Percentiles rank a stretch among this genome's conserved stretches.
phyloP scores from a whole-genome alignment of 2,113 vertebrate species.

The Alligator sinensis region DNA sequence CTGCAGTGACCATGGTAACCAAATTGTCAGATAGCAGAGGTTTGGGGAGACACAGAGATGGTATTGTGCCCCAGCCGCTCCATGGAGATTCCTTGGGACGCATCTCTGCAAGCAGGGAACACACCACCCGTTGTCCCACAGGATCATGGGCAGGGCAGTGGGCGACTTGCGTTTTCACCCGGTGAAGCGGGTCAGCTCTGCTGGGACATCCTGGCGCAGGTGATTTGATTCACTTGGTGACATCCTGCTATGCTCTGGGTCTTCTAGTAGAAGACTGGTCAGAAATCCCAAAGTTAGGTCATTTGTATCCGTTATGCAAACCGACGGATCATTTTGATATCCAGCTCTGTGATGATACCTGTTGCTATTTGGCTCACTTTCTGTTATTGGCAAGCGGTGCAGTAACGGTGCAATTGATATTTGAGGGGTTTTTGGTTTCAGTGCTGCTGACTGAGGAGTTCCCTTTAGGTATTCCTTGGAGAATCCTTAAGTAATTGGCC shows the following conservation, averaged over 20 bases:
- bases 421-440: neutral
- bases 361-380: neutral
- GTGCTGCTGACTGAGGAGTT: neutral
- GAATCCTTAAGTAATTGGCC: neutral
- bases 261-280: neutral
- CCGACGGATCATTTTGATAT: fast-evolving
- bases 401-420: fast-evolving
- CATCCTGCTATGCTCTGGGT: neutral
- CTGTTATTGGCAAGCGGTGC: neutral
- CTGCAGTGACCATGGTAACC: too few species aligned
- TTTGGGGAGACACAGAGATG: too few species aligned
- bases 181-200: too few species aligned
- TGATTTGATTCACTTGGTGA: too few species aligned
- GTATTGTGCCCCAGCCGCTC: too few species aligned
- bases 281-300: neutral
- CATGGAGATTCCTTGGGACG: too few species aligned
- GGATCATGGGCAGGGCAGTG: too few species aligned
- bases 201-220: too few species aligned
- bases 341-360: neutral
- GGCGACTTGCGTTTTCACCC: too few species aligned
- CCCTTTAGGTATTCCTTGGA: neutral
- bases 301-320: fast-evolving
- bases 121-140: too few species aligned
- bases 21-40: too few species aligned
- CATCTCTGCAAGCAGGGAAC: too few species aligned